Percentiles rank a stretch among this genome's conserved stretches.
Evolutionary conservation across 2,888 invertebrate genomes (phyloP).

Genomic region (Augiades crinisus): DNA sequence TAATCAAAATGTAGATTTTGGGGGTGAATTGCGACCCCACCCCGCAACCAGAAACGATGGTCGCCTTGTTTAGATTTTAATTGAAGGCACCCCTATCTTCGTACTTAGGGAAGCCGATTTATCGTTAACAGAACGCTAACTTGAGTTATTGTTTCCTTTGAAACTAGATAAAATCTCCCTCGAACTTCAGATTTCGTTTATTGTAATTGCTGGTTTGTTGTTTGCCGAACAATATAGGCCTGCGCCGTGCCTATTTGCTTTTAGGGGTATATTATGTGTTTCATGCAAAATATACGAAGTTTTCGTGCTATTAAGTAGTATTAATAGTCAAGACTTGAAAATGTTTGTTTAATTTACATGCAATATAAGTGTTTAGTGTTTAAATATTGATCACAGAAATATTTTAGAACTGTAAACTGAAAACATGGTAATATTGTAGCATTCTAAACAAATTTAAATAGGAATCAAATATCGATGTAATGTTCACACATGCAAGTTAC

Average conservation of each 20-base stretch:
- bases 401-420: too few relatives aligned
- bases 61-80: conserved; percentile 49
- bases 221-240: conserved; percentile 4
- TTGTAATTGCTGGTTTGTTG: conserved; percentile 12
- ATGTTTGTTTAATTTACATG: too few relatives aligned
- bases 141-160: conserved; percentile 30
- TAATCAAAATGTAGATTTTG: conserved; percentile 49
- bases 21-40: conserved; percentile 40
- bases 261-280: background rate
- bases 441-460: too few relatives aligned
- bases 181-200: conserved; percentile 15
- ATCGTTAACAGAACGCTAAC: conserved; percentile 28
- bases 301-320: too few relatives aligned
- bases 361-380: too few relatives aligned
- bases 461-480: too few relatives aligned
- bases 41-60: conserved; percentile 38
- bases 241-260: background rate
- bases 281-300: background rate
- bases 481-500: background rate
- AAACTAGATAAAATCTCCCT: conserved; percentile 19
- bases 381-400: too few relatives aligned
- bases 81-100: conserved; percentile 43
- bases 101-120: conserved; percentile 24
- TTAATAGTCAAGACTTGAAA: too few relatives aligned
- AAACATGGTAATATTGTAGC: too few relatives aligned